A percentile compares a stretch with the other conserved stretches of the same genome.
These are phyloP conservation scores for Sarotherodon lohbergeri DNA, from an alignment of 2,113 vertebrate genomes.

Conservation along the genomic window DNA sequence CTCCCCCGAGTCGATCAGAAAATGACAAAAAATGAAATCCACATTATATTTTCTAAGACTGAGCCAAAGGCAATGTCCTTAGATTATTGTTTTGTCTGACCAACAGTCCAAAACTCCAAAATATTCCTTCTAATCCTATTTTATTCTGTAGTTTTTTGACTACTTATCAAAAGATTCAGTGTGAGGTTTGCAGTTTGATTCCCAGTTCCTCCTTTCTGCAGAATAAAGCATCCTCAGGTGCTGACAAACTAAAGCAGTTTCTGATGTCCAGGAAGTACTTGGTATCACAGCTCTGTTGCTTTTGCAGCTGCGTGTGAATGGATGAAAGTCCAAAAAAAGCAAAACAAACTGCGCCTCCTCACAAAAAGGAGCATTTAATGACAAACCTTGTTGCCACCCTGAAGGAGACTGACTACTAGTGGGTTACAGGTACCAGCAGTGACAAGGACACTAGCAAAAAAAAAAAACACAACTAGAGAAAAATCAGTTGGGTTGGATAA, in stretches of 20 bases:
- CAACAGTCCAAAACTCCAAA: background rate
- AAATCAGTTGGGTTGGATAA: rapidly evolving
- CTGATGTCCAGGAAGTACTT: background rate
- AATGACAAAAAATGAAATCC: background rate
- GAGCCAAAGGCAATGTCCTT: background rate
- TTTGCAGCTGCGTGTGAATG: background rate
- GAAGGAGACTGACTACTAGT: background rate
- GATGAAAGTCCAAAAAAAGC: background rate
- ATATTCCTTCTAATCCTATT: background rate
- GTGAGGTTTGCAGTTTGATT: background rate
- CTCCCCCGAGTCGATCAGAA: background rate
- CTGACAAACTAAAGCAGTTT: background rate
- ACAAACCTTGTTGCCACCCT: background rate
- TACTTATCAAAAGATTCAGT: background rate
- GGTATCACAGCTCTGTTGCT: background rate
- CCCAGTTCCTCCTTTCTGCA: background rate
- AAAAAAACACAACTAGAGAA: rapidly evolving
- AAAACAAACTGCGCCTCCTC: background rate
- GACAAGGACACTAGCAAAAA: background rate
- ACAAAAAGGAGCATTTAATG: background rate
- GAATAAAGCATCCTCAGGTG: background rate
- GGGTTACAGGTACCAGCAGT: background rate
- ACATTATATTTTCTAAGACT: background rate
- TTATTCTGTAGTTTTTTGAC: background rate
- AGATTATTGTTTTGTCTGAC: background rate